Evolutionary conservation across 1,140 invertebrate species (phyloP), one percentile per base, ranked within the genome.

Genomic region (Helicoverpa zea): DNA sequence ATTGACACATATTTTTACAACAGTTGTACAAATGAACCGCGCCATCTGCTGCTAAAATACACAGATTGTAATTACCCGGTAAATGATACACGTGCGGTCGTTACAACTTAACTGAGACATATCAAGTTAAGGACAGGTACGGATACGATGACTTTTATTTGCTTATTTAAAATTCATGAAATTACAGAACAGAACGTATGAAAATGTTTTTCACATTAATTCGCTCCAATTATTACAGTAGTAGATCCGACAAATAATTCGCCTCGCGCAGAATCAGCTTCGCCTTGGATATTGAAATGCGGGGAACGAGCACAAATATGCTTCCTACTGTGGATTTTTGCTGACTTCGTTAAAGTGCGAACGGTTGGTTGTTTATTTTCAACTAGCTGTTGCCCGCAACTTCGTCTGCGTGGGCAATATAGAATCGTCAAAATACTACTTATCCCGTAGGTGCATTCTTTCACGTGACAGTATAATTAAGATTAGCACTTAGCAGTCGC

Each of bases 301-400:
- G 43, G 43, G 64, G 64, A 68, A 68, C 11, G 43, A 47, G 43
- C 10, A 68, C 64, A 68, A 68, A 68, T 68, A 49, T 43, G n/a
- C 35, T 68, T 68, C 16, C 43, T 49, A 68, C 64, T 16, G 16
- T 68, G 16, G 49, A 30, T 58, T 68, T 66, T 49, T 68, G 9
- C 16, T 49, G 43, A 68, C 64, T 68, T 68, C 64, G 64, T 68
- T 68, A 68, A 79, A 35, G 51, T 43, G 61, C 61, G 30, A 77
- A 64, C 59, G 64, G 64, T 54, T 72, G 80, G 79, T 88, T 92
- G 89, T 93, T 94, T 92, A 91, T 91, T 91, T 92, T 93, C 87
- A 88, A 91, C n/a, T n/a, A n/a, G n/a, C n/a, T n/a, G n/a, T n/a
- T n/a, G n/a, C n/a, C n/a, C n/a, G n/a, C n/a, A n/a, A n/a, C n/a